These are phyloP conservation scores for Agonopterix heracliana DNA, from an alignment of 2,888 invertebrate genomes.

Conservation along the genomic window DNA sequence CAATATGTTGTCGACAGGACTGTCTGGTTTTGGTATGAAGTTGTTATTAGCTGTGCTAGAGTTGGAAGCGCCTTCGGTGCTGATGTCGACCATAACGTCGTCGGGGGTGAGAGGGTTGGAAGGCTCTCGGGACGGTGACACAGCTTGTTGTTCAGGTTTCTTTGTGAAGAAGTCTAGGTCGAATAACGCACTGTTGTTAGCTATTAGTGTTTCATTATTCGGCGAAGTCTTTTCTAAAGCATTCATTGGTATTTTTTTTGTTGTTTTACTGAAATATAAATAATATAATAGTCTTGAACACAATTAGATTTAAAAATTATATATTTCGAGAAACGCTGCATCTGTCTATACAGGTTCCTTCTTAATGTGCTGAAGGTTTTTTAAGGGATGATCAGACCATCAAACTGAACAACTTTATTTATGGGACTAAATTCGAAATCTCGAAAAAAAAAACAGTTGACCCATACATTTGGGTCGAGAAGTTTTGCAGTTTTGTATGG, in stretches of 20 bases:
- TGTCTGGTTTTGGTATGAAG: slow-evolving; percentile 16
- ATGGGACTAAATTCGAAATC: too few relatives aligned
- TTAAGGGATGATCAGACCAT: too few relatives aligned
- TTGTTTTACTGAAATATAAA: slow-evolving; percentile 56
- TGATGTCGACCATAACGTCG: slow-evolving; percentile 77
- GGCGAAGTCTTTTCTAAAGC: slow-evolving; percentile 63
- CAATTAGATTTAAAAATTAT: too few relatives aligned
- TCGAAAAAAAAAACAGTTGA: too few relatives aligned
- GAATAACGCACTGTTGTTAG: slow-evolving; percentile 42
- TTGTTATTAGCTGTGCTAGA: slow-evolving; percentile 22
- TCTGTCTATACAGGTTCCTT: too few relatives aligned
- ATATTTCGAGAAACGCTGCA: neutral
- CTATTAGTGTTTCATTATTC: slow-evolving; percentile 31
- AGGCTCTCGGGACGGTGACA: slow-evolving; percentile 13
- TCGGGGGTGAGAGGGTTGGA: slow-evolving; percentile 36
- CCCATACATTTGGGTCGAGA: too few relatives aligned
- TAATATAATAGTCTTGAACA: too few relatives aligned
- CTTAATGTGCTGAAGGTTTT: too few relatives aligned
- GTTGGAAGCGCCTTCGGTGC: slow-evolving; percentile 37
- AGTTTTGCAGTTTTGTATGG: too few relatives aligned
- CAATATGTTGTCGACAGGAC: slow-evolving; percentile 38
- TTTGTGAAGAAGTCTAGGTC: slow-evolving; percentile 72
- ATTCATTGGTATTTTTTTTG: slow-evolving; percentile 81
- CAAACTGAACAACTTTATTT: too few relatives aligned
- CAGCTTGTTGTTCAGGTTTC: slow-evolving; percentile 35